Conservation (phyloP, 1,140 invertebrate genomes). For the Globodera rostochiensis region DNA sequence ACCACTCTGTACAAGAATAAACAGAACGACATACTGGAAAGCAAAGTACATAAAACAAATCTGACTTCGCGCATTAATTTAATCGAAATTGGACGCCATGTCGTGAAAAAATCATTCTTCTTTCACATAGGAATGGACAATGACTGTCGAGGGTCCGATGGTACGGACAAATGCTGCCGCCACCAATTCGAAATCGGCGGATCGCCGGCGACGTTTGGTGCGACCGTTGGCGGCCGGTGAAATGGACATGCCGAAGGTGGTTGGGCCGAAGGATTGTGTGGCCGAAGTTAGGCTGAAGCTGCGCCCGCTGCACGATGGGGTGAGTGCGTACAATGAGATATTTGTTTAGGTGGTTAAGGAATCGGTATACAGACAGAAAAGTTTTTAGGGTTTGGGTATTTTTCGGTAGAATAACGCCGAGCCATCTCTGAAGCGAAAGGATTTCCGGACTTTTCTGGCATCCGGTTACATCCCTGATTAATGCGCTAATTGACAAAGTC, state of each 20-base stretch:
- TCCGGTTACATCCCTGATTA: no score
- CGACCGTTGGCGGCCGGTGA: conserved; percentile 12
- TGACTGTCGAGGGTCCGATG: background rate
- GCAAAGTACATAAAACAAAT: background rate
- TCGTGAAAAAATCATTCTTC: background rate
- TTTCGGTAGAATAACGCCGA: conserved; percentile 12
- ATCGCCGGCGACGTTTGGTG: background rate
- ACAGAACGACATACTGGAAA: background rate
- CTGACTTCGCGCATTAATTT: no score
- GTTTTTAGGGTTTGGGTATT: background rate
- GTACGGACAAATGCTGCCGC: background rate
- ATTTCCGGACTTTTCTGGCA: no score
- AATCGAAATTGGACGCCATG: no score
- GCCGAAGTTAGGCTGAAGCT: conserved; percentile 14
- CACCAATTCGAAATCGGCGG: background rate
- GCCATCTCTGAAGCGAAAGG: background rate
- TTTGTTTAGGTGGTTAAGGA: no score
- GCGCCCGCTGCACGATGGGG: conserved; percentile 21
- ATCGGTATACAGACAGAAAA: background rate
- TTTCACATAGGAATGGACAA: background rate
- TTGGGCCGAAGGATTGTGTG: background rate
- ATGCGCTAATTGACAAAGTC: background rate
- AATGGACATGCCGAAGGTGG: conserved; percentile 1
- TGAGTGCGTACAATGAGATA: background rate
- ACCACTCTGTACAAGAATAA: conserved; percentile 3